Evolutionary conservation across 2,888 invertebrate species (phyloP).

Genomic region (Microctonus aethiopoides): DNA sequence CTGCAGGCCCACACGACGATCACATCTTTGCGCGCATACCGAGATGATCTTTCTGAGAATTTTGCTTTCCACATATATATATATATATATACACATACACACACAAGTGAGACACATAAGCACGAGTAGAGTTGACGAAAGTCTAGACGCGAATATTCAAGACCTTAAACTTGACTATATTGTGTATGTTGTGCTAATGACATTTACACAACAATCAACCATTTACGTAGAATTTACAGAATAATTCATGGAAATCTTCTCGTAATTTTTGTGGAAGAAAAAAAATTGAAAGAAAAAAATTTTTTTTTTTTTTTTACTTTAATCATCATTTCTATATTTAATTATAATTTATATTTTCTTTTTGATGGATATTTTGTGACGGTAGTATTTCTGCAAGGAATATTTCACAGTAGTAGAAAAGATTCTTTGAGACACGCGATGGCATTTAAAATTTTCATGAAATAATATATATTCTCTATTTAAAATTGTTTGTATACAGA

Average conservation of each 20-base stretch:
- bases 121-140: slow-evolving; percentile 23
- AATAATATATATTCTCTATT: not conserved
- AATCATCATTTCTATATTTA: no score
- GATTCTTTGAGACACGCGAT: not conserved
- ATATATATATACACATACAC: no score
- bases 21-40: slow-evolving; percentile 30
- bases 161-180: slow-evolving; percentile 33
- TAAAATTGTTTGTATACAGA: not conserved
- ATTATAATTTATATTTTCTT: not conserved
- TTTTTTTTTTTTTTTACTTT: not conserved
- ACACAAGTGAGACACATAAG: slow-evolving; percentile 1
- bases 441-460: not conserved
- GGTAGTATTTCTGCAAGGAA: not conserved
- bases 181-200: slow-evolving; percentile 18
- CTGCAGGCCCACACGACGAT: slow-evolving; percentile 25
- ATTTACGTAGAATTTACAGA: slow-evolving; percentile 17
- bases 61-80: no score
- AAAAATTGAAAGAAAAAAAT: not conserved
- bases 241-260: slow-evolving; percentile 12
- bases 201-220: not conserved
- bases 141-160: slow-evolving; percentile 9
- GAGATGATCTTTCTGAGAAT: slow-evolving; percentile 33
- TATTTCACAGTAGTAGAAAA: not conserved
- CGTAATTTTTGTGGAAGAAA: not conserved
- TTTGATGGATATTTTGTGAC: not conserved